Evolutionary conservation across 2,113 vertebrate species (phyloP), one percentile per base, ranked within the genome.

Genomic region (Notechis scutatus): DNA sequence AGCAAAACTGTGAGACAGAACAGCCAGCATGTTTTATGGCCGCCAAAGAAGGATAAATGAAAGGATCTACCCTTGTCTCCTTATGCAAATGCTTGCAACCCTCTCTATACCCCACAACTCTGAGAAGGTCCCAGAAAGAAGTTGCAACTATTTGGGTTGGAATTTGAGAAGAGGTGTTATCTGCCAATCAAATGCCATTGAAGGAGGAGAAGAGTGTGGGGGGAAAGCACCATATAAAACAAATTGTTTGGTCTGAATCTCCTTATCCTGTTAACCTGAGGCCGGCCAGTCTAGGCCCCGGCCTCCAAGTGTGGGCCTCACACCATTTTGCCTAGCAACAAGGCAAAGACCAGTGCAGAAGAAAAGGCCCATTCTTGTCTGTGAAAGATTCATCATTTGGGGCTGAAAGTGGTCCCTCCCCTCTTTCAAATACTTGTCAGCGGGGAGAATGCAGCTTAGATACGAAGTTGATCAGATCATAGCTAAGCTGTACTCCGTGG

Each of bases 401-500:
- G 96, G 96, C 97, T 97, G 96, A 98, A 98, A 98, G 97, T 97
- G 97, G 95, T 96, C 94, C 96, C 97, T 97, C 97, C 97, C 97
- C 96, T 97, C 96, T 96, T 97, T 97, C 97, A 97, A 97, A 97
- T 97, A 97, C 97, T 98, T 98, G 97, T 98, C 98, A 98, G 97
- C 96, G 15, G 97, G 96, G 96, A 97, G 97, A 97, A 98, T 98
- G 97, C 96, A 96, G 96, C 97, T 96, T 96, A 98, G 97, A 98
- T 98, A 97, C 97, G 97, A 96, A 96, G 97, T 95, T 97, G 97
- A 98, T 98, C 97, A 98, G 97, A 99, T 99, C 98, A 98, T 98
- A 97, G 97, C 96, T 99, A 99, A 99, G 98, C 98, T 98, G 97
- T 97, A 98, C 98, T 98, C 98, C 98, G 97, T 98, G 97, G 95